Conservation (phyloP, 2,797 vertebrate species). For the Phataginus tetradactyla region DNA sequence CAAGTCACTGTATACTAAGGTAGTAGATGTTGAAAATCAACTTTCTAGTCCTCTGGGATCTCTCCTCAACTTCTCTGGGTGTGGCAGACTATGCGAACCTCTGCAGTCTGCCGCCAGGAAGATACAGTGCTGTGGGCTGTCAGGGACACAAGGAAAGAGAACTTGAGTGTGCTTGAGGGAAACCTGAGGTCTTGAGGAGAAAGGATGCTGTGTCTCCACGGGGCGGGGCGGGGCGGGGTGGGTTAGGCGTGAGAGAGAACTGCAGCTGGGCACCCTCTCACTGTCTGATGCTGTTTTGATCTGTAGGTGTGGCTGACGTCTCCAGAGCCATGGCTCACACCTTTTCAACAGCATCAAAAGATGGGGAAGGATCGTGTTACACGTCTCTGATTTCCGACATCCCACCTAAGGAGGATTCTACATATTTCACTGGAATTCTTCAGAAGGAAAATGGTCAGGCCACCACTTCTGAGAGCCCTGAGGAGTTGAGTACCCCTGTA, state of each 20-base stretch:
- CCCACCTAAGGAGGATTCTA: constrained; percentile 87
- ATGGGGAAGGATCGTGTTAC: constrained; percentile 92
- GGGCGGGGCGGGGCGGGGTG: neutral
- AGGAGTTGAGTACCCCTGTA: constrained; percentile 77
- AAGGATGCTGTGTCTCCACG: neutral
- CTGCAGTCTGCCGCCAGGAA: neutral
- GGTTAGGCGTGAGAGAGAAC: neutral
- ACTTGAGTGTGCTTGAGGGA: neutral
- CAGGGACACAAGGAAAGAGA: neutral
- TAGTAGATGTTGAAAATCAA: neutral
- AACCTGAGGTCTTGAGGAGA: neutral
- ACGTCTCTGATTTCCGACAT: constrained; percentile 94
- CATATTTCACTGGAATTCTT: constrained; percentile 91
- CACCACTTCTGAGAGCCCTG: constrained; percentile 81
- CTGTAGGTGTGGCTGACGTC: constrained; percentile 88
- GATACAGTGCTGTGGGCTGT: neutral
- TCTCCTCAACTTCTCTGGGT: neutral
- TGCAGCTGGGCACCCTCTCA: constrained; percentile 1
- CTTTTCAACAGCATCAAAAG: constrained; percentile 85
- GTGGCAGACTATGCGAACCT: neutral
- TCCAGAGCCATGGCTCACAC: constrained; percentile 81
- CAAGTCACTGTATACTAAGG: neutral
- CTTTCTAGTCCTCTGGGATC: neutral
- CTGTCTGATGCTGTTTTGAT: constrained; percentile 59
- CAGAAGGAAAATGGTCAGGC: constrained; percentile 86